Percentiles rank a stretch among this genome's conserved stretches.
Conservation (phyloP, 2,888 invertebrate species). For the Portevinia maculata region DNA sequence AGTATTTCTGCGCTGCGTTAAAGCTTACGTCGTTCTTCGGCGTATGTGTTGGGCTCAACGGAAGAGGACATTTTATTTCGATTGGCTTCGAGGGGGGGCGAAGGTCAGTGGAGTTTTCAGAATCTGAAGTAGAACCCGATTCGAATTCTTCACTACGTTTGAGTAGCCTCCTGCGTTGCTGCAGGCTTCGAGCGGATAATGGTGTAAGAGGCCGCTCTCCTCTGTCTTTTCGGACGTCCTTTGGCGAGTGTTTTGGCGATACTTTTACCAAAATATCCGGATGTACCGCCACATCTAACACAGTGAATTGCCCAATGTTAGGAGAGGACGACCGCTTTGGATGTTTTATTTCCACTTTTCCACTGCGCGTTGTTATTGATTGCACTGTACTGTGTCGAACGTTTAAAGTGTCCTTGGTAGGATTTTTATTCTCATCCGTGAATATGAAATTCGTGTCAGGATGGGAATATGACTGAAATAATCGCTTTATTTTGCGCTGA, state of each 20-base stretch:
- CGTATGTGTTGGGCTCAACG: conserved; percentile 39
- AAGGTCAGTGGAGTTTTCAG: conserved; percentile 70
- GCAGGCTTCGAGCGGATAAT: conserved; percentile 68
- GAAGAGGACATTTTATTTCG: conserved; percentile 32
- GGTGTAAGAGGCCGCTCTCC: conserved; percentile 38
- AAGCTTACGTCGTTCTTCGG: conserved; percentile 73
- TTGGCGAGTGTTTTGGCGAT: conserved; percentile 76
- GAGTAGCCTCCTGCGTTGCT: conserved; percentile 76
- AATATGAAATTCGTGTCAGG: conserved; percentile 79
- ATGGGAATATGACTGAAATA: conserved; percentile 79
- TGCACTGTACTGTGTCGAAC: conserved; percentile 55
- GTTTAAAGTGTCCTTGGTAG: conserved; percentile 69
- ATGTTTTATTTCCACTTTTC: conserved; percentile 77
- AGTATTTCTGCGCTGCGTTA: conserved; percentile 78
- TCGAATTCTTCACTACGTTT: conserved; percentile 77
- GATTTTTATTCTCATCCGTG: conserved; percentile 79
- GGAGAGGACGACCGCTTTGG: conserved; percentile 79
- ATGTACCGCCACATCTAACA: conserved; percentile 79
- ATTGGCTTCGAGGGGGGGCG: conserved; percentile 23
- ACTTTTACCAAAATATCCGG: conserved; percentile 79
- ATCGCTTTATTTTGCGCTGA: conserved; percentile 75
- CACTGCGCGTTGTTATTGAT: conserved; percentile 77
- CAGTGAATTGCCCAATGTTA: conserved; percentile 78
- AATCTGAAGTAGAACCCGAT: conserved; percentile 77
- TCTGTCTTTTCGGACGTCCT: conserved; percentile 33